Conservation (phyloP, 2,113 vertebrate genomes). For the Gallinago undulata region DNA sequence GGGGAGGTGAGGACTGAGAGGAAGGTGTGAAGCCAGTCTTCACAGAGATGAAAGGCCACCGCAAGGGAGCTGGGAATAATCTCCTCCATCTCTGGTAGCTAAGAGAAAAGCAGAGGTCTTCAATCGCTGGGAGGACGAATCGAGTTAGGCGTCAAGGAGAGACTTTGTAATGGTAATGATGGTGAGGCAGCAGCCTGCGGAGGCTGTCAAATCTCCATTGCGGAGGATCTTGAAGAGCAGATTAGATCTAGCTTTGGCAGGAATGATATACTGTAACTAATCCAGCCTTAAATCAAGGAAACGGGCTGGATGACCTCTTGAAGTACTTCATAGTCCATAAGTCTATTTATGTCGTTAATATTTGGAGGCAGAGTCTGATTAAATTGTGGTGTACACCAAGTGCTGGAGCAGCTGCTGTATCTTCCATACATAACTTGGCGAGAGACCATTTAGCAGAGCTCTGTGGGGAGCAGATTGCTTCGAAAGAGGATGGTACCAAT, state of each 20-base stretch:
- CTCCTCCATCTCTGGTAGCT: neutral
- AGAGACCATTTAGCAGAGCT: neutral
- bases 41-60: neutral
- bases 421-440: neutral
- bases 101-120: neutral
- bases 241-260: conserved; percentile 49
- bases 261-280: conserved; percentile 34
- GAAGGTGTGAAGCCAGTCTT: neutral
- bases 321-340: neutral
- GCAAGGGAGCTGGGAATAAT: neutral
- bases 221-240: conserved; percentile 28
- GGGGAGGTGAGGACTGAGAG: neutral
- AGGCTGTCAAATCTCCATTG: conserved; percentile 19
- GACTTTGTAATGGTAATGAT: conserved; percentile 51
- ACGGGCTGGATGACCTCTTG: conserved; percentile 32
- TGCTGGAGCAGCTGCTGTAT: neutral
- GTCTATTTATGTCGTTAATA: conserved; percentile 10
- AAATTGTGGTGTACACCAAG: neutral
- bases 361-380: conserved; percentile 15
- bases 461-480: neutral
- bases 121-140: neutral
- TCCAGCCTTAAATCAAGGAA: conserved; percentile 49
- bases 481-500: accelerated
- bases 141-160: neutral
- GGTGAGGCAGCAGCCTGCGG: neutral